Evolutionary conservation across 2,113 vertebrate species (phyloP), one percentile per base, ranked within the genome.

Genomic region (Brienomyrus longianalis): DNA sequence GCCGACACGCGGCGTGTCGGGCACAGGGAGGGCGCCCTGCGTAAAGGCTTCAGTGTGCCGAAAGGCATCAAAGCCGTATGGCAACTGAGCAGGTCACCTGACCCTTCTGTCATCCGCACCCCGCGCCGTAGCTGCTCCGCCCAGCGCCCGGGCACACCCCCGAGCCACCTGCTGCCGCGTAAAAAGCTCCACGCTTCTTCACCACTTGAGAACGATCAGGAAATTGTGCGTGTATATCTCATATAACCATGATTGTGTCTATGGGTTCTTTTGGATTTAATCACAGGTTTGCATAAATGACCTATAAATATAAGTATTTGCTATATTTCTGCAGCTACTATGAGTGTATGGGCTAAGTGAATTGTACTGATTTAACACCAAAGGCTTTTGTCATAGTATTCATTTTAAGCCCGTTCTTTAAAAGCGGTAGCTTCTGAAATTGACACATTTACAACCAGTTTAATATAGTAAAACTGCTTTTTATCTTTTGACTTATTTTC

Each of bases 321-420:
- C 87, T 88, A 88, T 88, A 88, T 89, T 83, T 89, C 77, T 84
- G 50, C 77, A 83, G 54, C 52, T 59, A 84, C 51, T 31, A 39
- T 56, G 31, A 47, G 54, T 88, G 59, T 88, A n/a, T 83, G 19
- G 27, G 45, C 50, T 89, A 10, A 35, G 35, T 80, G 77, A 45
- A 88, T 52, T 59, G 27, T 87, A 50, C 88, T 77, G n/a, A 54
- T 83, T 83, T 89, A 89, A 89, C 77, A 45, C 52, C 88, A 89
- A 89, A 89, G 15, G 50, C 45, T 48, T 89, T 89, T n/a, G 47
- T 52, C 59, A 66, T 19, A 8, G 83, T 90, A 7, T 10, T 70
- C n/a, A 85, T 70, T 86, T 70, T 43, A 13, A 51, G 31, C 10
- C 50, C 52, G 23, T 47, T 88, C 54, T 39, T 62, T 48, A 10